Base-by-base conservation (phyloP, 2,113 vertebrate genomes). In the Lampris megalopsis region DNA sequence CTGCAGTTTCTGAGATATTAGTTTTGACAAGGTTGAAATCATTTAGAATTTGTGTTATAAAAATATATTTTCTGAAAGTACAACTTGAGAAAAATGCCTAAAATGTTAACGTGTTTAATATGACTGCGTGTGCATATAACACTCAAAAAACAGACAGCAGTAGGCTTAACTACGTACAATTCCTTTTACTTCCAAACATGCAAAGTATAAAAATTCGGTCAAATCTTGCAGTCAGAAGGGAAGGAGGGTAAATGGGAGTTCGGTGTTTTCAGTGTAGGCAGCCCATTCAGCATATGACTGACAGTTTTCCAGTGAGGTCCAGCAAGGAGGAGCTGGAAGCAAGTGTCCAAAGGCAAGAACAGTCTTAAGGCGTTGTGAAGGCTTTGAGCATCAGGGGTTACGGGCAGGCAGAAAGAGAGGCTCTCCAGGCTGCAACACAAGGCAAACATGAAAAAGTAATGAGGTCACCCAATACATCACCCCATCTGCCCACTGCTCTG, bases 131-230 rank as follows among this genome's bases (percentile, higher is more conserved):
- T 69, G 76, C 76, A 73, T 84, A 86, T 88, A 71, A 90, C 69
- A 87, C 87, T 72, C 10, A 41, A 24, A 60, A 82, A 76, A 82
- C 24, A 75, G 73, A 71, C 76, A 81, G 65, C 75, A 76, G 63
- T 67, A 74, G n/a, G 43, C 74, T 68, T 73, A 73, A 71, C 63
- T 69, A 69, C 74, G 24, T 64, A 71, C 68, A 49, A 83, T 62
- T 77, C 8, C 9, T 42, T 11, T 71, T 68, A 91, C 59, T 71
- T 81, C 63, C 86, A 78, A 72, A 83, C 68, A 77, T 2, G 6
- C 60, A 81, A 80, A 86, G 89, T 92, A 90, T 89, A 91, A 89
- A 91, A 90, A 89, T 86, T 75, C 87, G 89, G 86, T 87, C 78
- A 86, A 77, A 37, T 68, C 24, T 83, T 78, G 77, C 72, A 80